Evolutionary conservation across 1,140 invertebrate species (phyloP), one percentile per base, ranked within the genome.

Genomic region (Whitmania pigra): DNA sequence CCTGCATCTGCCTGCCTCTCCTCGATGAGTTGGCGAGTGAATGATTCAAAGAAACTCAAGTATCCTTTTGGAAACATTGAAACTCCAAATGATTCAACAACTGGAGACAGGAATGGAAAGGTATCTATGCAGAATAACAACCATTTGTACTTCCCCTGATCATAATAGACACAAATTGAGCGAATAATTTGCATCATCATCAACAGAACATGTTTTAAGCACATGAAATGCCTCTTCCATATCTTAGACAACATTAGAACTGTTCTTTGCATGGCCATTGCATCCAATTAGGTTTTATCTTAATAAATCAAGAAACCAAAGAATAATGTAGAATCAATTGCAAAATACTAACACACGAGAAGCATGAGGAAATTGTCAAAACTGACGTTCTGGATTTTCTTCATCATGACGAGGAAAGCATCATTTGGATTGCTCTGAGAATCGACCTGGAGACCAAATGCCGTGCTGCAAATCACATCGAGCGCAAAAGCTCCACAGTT

Each of bases 381-480:
- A 31, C 7, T 49, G n/a, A 70, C 9, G 36, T 73, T 53, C 25
- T 80, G 76, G 18, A 77, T 43, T 20, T 75, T 73, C 49, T 75
- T 75, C 1, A 77, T 76, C 73, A 80, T 73, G 27, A 73, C 75
- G 0, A 80, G 77, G 74, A 84, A 80, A 25, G 73, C 72, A 29
- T 82, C 77, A 9, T 83, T 73, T 5, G 77, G 75, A 73, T 88
- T 81, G 2, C 80, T 78, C 18, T 87, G 75, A 0, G 84, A 84
- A 73, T 87, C 83, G 4, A 83, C 82, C 2, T 85, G 78, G 7
- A 88, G 75, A 20, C 87, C 87, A 75, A 86, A 88, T 5, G 84
- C 85, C 54, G 84, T 85, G 9, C 78, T 81, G 4, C 82, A 84
- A 36, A 88, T 87, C 2, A 87, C 79, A 74, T 89, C 87, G 25